These are phyloP conservation scores for Orycteropus afer DNA, from an alignment of 2,113 vertebrate species.

Conservation along the genomic window DNA sequence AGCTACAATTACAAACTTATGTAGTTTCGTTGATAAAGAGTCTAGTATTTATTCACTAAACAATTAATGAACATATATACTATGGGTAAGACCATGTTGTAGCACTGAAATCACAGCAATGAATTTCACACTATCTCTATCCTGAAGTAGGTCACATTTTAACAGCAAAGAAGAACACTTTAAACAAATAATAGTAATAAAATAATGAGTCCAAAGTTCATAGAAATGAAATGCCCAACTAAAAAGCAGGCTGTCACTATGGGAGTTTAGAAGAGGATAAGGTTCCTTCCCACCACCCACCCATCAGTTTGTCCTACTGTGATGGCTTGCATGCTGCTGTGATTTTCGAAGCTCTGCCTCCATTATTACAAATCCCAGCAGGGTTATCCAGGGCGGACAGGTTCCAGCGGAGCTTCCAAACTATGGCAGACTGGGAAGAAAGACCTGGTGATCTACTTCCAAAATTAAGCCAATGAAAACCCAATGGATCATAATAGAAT, in stretches of 20 bases:
- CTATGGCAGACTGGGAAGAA: too few species aligned
- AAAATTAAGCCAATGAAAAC: too few species aligned
- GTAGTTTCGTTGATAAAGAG: background rate
- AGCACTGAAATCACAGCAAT: background rate
- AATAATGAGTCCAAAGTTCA: background rate
- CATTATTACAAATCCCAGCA: too few species aligned
- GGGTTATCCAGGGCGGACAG: too few species aligned
- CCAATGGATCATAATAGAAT: background rate
- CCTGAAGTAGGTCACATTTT: background rate
- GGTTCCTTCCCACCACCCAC: background rate
- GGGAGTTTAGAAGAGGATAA: background rate
- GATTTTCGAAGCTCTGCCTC: too few species aligned
- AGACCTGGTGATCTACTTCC: too few species aligned
- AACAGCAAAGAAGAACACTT: background rate
- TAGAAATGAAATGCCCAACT: background rate
- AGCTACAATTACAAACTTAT: background rate
- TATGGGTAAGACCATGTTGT: background rate
- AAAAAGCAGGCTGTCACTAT: background rate
- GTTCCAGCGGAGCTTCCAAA: too few species aligned
- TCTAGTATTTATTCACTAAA: conserved; percentile 1
- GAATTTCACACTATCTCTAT: background rate
- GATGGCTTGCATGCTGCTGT: too few species aligned
- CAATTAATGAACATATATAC: background rate
- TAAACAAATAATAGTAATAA: background rate
- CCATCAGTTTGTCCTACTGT: too few species aligned